These are phyloP conservation scores for Himalopsyche phryganea DNA, from an alignment of 1,140 invertebrate species.

Conservation along the genomic window DNA sequence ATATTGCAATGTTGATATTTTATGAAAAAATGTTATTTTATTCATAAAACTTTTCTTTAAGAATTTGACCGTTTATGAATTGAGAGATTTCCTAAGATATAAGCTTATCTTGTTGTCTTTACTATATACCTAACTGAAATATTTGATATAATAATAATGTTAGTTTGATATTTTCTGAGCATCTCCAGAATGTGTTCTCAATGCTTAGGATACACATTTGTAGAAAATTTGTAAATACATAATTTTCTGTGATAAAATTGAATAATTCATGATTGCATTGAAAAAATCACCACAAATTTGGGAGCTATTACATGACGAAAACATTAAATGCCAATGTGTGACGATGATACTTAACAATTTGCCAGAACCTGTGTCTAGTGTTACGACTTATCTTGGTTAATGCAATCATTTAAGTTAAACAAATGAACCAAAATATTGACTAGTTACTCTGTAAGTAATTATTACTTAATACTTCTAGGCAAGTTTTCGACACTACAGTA, in stretches of 20 bases:
- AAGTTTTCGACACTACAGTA: constrained; percentile 55
- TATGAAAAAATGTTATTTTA: too few species aligned
- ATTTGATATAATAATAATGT: too few species aligned
- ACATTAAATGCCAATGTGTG: constrained; percentile 17
- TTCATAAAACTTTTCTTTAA: too few species aligned
- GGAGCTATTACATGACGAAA: constrained; percentile 22
- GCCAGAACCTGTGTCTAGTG: constrained; percentile 23
- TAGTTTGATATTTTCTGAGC: constrained; percentile 14
- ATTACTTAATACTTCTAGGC: constrained; percentile 52
- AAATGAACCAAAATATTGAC: constrained; percentile 56
- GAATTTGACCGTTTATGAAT: too few species aligned
- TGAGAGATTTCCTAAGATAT: too few species aligned
- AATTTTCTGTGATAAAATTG: constrained; percentile 57
- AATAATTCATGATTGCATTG: constrained; percentile 53
- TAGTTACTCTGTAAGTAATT: constrained; percentile 57
- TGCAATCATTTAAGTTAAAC: constrained; percentile 35
- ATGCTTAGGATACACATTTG: constrained; percentile 34
- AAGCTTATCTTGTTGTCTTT: too few species aligned
- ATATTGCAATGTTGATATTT: too few species aligned
- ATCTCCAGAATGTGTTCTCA: constrained; percentile 30
- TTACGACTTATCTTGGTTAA: constrained; percentile 21
- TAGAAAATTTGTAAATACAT: constrained; percentile 55
- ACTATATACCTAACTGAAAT: too few species aligned
- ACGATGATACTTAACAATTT: constrained; percentile 14
- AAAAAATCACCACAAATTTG: constrained; percentile 41